Percentiles rank a stretch among this genome's conserved stretches.
Conservation (phyloP, 2,888 invertebrate genomes). For the Plutella xylostella region DNA sequence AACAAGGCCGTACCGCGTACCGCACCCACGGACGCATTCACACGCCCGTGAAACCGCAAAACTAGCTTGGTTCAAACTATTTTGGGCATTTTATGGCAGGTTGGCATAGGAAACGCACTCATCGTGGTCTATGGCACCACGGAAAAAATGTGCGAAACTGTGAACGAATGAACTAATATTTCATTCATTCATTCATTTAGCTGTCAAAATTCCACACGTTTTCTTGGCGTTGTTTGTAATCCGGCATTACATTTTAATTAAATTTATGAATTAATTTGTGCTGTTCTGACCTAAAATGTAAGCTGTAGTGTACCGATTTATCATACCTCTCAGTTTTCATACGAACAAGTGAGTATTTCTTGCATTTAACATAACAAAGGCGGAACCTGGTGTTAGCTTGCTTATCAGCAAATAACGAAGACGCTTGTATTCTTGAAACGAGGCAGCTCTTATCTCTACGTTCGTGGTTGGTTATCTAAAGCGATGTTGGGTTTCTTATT, state of each 20-base stretch:
- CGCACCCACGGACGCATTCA: no score
- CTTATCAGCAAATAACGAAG: no score
- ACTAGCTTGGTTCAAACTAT: no score
- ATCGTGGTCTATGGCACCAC: not conserved
- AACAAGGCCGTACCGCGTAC: no score
- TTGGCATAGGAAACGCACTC: no score
- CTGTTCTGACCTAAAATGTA: conserved; percentile 53
- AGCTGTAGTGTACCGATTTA: conserved; percentile 35
- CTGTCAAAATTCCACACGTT: conserved; percentile 56
- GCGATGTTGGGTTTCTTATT: no score
- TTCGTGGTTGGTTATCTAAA: no score
- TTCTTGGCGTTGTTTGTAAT: conserved; percentile 65
- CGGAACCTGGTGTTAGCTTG: no score
- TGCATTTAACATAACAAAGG: no score
- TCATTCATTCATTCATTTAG: conserved; percentile 1
- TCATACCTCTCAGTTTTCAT: conserved; percentile 37
- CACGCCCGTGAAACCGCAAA: no score
- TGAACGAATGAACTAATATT: not conserved
- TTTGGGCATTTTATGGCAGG: no score
- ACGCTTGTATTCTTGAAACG: not conserved
- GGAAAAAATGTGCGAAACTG: not conserved
- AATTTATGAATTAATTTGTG: conserved; percentile 43
- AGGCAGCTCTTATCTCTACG: not conserved
- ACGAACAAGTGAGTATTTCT: conserved; percentile 39
- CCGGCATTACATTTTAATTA: conserved; percentile 56